These are phyloP conservation scores for Oriolus oriolus DNA, from an alignment of 2,113 vertebrate genomes.

Conservation along the genomic window DNA sequence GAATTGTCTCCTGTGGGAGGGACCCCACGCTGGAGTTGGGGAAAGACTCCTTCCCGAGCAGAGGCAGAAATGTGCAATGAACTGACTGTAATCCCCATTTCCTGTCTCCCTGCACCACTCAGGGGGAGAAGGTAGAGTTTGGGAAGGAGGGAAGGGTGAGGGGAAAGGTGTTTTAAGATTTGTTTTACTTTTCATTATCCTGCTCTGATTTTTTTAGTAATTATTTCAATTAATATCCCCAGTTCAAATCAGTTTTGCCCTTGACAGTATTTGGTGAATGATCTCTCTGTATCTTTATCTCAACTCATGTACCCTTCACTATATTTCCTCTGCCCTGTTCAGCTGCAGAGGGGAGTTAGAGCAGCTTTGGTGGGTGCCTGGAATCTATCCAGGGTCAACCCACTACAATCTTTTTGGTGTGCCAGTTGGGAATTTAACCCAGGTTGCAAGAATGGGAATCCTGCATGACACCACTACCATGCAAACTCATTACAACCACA, in stretches of 20 bases:
- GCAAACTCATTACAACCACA: neutral
- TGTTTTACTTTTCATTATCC: neutral
- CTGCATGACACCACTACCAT: conserved; percentile 96
- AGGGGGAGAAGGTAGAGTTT: neutral
- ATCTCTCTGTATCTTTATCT: neutral
- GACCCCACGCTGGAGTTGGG: neutral
- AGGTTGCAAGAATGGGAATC: conserved; percentile 98
- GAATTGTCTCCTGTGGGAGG: neutral
- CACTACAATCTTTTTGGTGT: neutral
- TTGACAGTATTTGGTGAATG: neutral
- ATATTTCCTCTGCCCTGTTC: neutral
- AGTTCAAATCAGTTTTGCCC: neutral
- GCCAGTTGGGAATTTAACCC: conserved; percentile 67
- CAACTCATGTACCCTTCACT: neutral
- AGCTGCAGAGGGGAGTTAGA: neutral
- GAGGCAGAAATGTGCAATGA: neutral
- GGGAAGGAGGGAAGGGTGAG: neutral
- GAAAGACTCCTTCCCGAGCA: neutral
- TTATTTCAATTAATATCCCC: neutral
- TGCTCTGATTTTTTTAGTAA: neutral
- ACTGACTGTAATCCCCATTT: neutral
- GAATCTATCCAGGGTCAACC: neutral
- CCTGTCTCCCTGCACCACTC: neutral
- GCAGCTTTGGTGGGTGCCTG: neutral
- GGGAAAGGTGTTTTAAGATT: neutral